These are phyloP conservation scores for Xenus cinereus DNA, from an alignment of 2,113 vertebrate genomes.

Conservation along the genomic window DNA sequence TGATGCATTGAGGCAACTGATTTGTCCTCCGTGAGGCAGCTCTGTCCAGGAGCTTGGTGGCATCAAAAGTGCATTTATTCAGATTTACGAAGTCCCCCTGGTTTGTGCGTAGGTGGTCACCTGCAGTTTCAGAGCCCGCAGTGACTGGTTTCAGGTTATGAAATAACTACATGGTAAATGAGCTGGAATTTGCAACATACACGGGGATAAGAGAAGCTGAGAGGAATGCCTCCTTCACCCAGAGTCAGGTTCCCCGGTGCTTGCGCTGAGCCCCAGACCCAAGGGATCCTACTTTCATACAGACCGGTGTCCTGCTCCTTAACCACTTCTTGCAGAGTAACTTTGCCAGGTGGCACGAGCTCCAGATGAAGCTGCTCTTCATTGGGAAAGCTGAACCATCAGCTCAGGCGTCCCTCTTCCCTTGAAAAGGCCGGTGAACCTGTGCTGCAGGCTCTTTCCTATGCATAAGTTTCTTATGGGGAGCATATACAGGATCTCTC, in stretches of 20 bases:
- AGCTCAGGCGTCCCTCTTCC: not conserved
- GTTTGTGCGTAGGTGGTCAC: not conserved
- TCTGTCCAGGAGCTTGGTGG: not conserved
- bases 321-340: not conserved
- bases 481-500: not conserved
- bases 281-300: fast-evolving
- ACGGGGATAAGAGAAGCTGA: not conserved
- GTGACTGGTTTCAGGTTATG: not conserved
- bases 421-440: not conserved
- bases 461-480: fast-evolving
- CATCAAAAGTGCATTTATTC: not conserved
- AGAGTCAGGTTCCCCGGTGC: not conserved
- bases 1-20: no score
- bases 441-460: not conserved
- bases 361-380: not conserved
- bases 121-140: not conserved
- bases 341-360: not conserved
- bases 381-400: not conserved
- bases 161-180: not conserved
- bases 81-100: not conserved
- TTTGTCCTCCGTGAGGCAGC: not conserved
- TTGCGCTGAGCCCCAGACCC: not conserved
- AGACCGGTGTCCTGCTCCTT: not conserved
- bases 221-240: not conserved
- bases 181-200: not conserved